Percentiles rank a stretch among this genome's conserved stretches.
Conservation (phyloP, 2,797 vertebrate species). For the Buceros bicornis region DNA sequence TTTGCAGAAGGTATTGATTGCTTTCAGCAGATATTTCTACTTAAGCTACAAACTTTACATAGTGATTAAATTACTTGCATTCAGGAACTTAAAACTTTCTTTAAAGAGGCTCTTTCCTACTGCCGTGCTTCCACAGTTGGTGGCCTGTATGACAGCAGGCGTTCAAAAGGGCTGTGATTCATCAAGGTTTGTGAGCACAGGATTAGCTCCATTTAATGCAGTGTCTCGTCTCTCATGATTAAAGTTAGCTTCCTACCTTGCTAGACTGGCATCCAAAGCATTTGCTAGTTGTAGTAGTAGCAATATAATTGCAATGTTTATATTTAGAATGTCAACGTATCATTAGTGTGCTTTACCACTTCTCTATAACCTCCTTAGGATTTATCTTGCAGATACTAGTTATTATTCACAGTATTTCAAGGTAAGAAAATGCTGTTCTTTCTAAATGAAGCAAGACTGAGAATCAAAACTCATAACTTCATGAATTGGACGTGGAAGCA, state of each 20-base stretch:
- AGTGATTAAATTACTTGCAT: neutral
- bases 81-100: neutral
- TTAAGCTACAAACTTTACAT: neutral
- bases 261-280: neutral
- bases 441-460: neutral
- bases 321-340: conserved; percentile 46
- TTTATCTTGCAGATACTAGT: neutral
- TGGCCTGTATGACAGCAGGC: neutral
- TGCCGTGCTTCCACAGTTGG: neutral
- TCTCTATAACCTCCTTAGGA: conserved; percentile 9
- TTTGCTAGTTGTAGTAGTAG: neutral
- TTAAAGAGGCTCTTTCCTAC: neutral
- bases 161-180: neutral
- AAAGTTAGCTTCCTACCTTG: conserved; percentile 18
- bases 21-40: neutral
- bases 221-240: neutral
- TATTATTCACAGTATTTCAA: neutral
- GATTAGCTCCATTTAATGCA: neutral
- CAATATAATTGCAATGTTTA: conserved; percentile 56
- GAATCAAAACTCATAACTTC: neutral
- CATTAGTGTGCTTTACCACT: conserved; percentile 37
- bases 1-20: neutral
- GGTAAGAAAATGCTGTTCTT: neutral
- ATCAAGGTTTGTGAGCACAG: neutral
- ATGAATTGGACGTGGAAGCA: neutral